Evolutionary conservation across 2,888 invertebrate species (phyloP).

Genomic region (Andricus curvator): DNA sequence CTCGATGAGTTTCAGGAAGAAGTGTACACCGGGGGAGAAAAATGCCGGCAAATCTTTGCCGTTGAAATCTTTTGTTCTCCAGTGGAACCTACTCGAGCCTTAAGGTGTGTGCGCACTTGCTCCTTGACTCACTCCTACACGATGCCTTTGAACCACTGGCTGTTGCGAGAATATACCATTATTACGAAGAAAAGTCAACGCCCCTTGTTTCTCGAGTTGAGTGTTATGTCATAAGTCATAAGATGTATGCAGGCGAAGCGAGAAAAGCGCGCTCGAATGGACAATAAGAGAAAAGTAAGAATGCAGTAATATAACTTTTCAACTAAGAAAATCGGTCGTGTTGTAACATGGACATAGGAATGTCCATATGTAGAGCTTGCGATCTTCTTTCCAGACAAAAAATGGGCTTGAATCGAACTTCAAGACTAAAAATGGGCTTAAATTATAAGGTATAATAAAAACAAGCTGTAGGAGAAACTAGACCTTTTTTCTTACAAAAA

Average conservation of each 20-base stretch:
- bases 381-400: no score
- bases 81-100: constrained; percentile 40
- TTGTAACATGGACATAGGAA: no score
- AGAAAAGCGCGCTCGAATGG: constrained; percentile 25
- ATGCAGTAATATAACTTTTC: no score
- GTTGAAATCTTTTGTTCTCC: constrained; percentile 37
- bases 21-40: neutral
- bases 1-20: constrained; percentile 12
- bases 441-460: no score
- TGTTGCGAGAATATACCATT: constrained; percentile 31
- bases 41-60: constrained; percentile 11
- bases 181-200: constrained; percentile 40
- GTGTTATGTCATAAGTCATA: constrained; percentile 40
- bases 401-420: no score
- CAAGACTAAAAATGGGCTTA: no score
- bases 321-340: no score
- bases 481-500: neutral
- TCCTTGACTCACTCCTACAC: constrained; percentile 39
- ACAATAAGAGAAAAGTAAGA: neutral
- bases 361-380: no score
- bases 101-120: constrained; percentile 46
- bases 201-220: constrained; percentile 37
- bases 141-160: constrained; percentile 32
- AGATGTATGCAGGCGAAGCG: constrained; percentile 24
- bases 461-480: no score